Conservation (phyloP, 2,797 vertebrate genomes). For the Eulemur mongoz region DNA sequence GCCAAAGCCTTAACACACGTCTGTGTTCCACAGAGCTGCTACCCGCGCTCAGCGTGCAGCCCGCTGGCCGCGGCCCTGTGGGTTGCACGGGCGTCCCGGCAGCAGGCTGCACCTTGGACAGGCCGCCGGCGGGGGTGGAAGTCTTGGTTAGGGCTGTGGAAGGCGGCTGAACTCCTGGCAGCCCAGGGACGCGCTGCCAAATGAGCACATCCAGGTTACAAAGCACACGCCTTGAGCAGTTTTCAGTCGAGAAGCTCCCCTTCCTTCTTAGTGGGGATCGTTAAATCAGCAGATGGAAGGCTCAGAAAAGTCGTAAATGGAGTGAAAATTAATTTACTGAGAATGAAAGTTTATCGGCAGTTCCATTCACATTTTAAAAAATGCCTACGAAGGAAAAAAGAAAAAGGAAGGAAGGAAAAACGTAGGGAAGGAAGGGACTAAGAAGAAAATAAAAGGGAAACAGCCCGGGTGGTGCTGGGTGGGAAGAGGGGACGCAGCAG, state of each 20-base stretch:
- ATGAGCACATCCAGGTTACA: not conserved
- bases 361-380: not conserved
- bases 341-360: not conserved
- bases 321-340: slow-evolving; percentile 29
- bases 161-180: not conserved
- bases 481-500: not conserved
- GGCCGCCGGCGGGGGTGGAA: not conserved
- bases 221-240: not conserved
- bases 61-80: not conserved
- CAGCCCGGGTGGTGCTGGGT: not conserved
- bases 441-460: not conserved
- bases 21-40: not conserved
- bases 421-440: not conserved
- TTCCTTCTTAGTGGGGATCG: not conserved
- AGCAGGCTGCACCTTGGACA: not conserved
- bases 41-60: too few species aligned
- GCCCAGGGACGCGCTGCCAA: not conserved
- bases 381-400: not conserved
- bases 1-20: not conserved
- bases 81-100: too few species aligned
- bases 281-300: not conserved
- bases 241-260: not conserved
- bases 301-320: not conserved
- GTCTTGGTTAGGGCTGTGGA: not conserved
- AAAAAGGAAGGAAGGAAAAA: not conserved